A percentile compares a stretch with the other conserved stretches of the same genome.
phyloP scores from a whole-genome alignment of 1,140 invertebrate genomes.

The Cherax destructor region DNA sequence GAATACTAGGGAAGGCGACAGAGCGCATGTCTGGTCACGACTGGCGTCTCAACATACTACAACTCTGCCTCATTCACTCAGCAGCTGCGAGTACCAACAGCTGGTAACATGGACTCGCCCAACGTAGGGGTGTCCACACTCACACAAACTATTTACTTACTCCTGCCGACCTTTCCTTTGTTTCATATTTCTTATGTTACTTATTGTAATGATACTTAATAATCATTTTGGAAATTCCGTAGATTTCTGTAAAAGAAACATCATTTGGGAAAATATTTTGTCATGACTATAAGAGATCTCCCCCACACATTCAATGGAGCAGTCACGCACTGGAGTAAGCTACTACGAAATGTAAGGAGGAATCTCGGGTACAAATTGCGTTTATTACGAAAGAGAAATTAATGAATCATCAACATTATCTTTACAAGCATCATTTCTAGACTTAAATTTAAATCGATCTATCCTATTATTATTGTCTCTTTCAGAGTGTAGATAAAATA shows the following conservation, averaged over 20 bases:
- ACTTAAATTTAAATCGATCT: neutral
- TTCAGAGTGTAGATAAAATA: neutral
- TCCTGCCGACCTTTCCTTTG: neutral
- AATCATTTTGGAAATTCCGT: neutral
- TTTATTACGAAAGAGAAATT: conserved; percentile 25
- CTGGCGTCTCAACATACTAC: conserved; percentile 70
- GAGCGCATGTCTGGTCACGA: conserved; percentile 69
- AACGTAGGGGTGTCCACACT: conserved; percentile 62
- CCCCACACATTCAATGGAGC: conserved; percentile 64
- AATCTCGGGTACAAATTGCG: conserved; percentile 53
- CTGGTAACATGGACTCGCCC: conserved; percentile 71
- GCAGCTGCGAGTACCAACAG: conserved; percentile 71
- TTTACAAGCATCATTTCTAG: neutral
- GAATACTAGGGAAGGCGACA: conserved; percentile 60
- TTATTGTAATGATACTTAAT: neutral
- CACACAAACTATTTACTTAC: neutral
- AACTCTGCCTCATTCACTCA: conserved; percentile 71
- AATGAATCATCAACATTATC: neutral
- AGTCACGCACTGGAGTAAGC: conserved; percentile 68
- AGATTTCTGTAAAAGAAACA: neutral
- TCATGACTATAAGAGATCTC: conserved; percentile 15
- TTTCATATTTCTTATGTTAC: neutral
- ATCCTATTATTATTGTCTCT: neutral
- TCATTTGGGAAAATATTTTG: conserved; percentile 4
- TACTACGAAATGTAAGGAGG: conserved; percentile 70